phyloP scores from a whole-genome alignment of 2,113 vertebrate species.

The Pyxicephalus adspersus region DNA sequence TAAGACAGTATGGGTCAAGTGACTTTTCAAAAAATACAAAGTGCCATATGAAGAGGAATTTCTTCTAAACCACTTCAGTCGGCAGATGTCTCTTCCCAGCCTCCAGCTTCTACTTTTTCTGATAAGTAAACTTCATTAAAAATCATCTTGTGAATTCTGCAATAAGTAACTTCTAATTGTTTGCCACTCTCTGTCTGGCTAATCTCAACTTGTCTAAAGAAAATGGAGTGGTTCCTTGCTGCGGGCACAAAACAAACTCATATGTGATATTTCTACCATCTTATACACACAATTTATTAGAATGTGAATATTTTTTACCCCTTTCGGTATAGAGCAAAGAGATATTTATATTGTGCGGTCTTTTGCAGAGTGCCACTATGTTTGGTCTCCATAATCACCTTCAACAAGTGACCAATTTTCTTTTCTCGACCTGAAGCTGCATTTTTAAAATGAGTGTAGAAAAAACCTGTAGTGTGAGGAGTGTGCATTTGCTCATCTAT shows the following conservation, averaged over 20 bases:
- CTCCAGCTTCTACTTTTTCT: constrained; percentile 14
- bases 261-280: background rate
- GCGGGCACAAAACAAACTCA: constrained; percentile 26
- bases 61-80: constrained; percentile 6
- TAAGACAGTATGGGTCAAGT: constrained; percentile 29
- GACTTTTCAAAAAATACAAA: constrained; percentile 9
- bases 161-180: constrained; percentile 47
- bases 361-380: too few species aligned
- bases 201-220: constrained; percentile 32
- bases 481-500: too few species aligned
- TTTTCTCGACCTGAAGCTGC: too few species aligned
- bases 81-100: constrained; percentile 37
- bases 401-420: too few species aligned
- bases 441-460: too few species aligned
- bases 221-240: constrained; percentile 11
- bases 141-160: constrained; percentile 43
- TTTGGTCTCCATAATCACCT: too few species aligned
- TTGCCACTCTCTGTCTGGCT: constrained; percentile 24
- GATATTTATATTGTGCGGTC: too few species aligned
- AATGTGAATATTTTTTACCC: background rate
- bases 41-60: background rate
- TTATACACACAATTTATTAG: background rate
- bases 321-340: too few species aligned
- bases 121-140: constrained; percentile 46
- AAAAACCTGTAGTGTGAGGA: too few species aligned